A percentile compares a stretch with the other conserved stretches of the same genome.
These are phyloP conservation scores for Linnaemya tessellans DNA, from an alignment of 2,888 invertebrate genomes.

Conservation along the genomic window DNA sequence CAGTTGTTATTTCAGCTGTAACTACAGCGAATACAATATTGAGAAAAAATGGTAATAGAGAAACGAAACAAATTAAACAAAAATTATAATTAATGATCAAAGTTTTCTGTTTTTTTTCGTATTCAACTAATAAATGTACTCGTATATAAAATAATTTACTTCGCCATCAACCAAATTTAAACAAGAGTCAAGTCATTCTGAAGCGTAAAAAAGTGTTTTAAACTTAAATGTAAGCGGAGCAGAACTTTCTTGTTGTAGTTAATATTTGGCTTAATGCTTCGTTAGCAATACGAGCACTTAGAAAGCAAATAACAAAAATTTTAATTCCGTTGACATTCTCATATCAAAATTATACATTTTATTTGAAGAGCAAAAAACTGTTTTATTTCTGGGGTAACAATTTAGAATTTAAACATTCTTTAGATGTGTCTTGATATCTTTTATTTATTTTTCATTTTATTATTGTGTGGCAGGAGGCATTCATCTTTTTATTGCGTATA, in stretches of 20 bases:
- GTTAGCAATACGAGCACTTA: neutral
- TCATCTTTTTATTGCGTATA: neutral
- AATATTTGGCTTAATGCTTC: conserved; percentile 35
- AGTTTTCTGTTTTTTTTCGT: conserved; percentile 14
- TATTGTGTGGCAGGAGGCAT: neutral
- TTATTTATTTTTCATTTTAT: neutral
- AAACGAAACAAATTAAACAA: conserved; percentile 53
- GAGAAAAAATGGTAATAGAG: neutral
- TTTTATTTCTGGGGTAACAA: neutral
- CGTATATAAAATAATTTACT: neutral
- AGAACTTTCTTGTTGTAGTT: conserved; percentile 2
- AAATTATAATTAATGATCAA: conserved; percentile 68
- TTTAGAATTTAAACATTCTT: conserved; percentile 4
- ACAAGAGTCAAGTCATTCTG: neutral
- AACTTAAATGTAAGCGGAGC: conserved; percentile 2
- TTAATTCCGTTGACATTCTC: neutral
- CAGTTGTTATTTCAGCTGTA: conserved; percentile 18
- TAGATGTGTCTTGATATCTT: conserved; percentile 6
- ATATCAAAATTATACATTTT: neutral
- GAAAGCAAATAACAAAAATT: neutral
- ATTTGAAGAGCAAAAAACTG: neutral
- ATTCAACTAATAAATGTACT: conserved; percentile 4
- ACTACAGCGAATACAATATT: conserved; percentile 17
- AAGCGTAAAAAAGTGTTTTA: neutral
- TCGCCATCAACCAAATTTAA: neutral